These are phyloP conservation scores for Atrichornis clamosus DNA, from an alignment of 2,113 vertebrate genomes.

Conservation along the genomic window DNA sequence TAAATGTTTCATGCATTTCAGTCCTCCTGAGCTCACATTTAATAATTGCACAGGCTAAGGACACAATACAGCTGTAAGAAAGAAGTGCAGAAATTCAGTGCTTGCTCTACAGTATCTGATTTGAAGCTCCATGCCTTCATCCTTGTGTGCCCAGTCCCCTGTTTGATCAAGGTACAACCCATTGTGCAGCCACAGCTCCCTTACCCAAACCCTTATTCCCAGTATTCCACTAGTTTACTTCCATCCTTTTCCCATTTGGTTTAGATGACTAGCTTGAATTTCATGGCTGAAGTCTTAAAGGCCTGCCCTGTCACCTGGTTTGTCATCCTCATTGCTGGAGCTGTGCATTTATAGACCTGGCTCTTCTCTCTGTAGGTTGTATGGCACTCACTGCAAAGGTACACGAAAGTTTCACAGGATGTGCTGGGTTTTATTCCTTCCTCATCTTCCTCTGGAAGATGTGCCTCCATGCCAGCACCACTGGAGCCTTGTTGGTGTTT, in stretches of 20 bases:
- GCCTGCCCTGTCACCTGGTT: neutral
- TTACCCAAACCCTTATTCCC: neutral
- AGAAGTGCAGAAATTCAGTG: neutral
- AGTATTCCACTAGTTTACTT: neutral
- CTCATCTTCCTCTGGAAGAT: neutral
- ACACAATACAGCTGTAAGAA: neutral
- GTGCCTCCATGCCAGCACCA: accelerated
- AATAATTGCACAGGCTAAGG: neutral
- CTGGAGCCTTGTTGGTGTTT: neutral
- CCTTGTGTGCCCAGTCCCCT: no score
- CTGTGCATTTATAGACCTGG: accelerated
- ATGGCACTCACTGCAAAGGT: neutral
- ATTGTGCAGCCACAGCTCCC: neutral
- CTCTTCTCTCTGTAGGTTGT: neutral
- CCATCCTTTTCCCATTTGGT: neutral
- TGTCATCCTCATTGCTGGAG: neutral
- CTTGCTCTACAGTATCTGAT: neutral
- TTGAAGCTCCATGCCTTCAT: neutral
- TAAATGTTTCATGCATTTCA: neutral
- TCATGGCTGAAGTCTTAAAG: neutral
- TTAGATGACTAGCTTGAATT: neutral
- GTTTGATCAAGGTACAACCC: neutral
- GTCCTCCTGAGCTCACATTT: neutral
- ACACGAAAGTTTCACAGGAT: accelerated
- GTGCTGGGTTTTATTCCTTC: neutral